Conservation (phyloP, 2,797 vertebrate genomes). For the Orientallactaga sibirica region DNA sequence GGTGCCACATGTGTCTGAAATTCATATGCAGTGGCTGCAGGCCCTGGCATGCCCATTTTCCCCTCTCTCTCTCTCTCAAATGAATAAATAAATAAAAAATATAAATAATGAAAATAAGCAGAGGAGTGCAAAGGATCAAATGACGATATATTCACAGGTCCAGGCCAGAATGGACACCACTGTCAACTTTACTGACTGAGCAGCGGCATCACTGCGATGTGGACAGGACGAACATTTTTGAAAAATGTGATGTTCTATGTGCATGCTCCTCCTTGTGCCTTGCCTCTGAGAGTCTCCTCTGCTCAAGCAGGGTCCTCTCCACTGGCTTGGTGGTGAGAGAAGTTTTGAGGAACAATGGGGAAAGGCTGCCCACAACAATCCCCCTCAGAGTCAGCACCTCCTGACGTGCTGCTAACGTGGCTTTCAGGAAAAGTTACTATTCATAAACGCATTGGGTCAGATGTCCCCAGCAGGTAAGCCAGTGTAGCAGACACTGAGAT, state of each 20-base stretch:
- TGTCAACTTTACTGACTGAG: too few relatives aligned
- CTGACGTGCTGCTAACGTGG: neutral
- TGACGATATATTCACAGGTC: neutral
- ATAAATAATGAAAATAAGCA: too few relatives aligned
- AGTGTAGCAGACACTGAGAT: too few relatives aligned
- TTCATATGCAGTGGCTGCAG: too few relatives aligned
- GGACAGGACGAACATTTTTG: neutral
- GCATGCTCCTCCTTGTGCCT: neutral
- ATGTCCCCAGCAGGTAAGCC: neutral
- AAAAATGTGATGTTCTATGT: neutral
- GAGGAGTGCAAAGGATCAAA: neutral
- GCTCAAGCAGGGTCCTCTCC: neutral
- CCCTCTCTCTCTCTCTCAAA: too few relatives aligned
- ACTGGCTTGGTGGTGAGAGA: neutral
- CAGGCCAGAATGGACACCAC: too few relatives aligned
- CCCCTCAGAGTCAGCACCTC: neutral
- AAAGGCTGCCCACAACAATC: too few relatives aligned
- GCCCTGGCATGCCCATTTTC: too few relatives aligned
- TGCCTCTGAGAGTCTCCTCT: neutral
- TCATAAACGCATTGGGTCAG: neutral
- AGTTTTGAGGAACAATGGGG: neutral
- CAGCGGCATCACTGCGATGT: neutral
- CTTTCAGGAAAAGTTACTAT: constrained; percentile 9
- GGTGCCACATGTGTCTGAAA: too few relatives aligned
- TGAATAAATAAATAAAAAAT: too few relatives aligned